Base-by-base conservation (phyloP, 2,113 vertebrate genomes). In the Taurulus bubalis region DNA sequence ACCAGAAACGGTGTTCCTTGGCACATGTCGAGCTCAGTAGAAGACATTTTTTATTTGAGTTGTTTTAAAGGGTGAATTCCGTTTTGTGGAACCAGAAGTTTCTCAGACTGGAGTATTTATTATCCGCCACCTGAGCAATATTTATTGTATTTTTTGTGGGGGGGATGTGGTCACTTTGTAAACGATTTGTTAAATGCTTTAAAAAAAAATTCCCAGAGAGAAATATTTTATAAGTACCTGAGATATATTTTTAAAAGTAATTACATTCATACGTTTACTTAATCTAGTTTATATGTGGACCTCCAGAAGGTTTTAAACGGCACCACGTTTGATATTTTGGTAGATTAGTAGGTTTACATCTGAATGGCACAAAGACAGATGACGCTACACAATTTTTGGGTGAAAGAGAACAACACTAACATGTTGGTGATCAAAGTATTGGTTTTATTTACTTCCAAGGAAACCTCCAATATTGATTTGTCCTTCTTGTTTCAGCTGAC, bases 241-340 rank as follows among this genome's bases (percentile, higher is more conserved):
- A 75, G 32, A 56, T 80, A 55, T 77, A 72, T 83, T 59, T 71
- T 74, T 69, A 11, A 18, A 80, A 63, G 62, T 53, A 34, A 62
- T 62, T 66, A 22, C 67, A 71, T 66, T 34, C 4, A 10, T 67
- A 59, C 40, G 36, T 16, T 6, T 49, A 20, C 47, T 51, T 51
- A 20, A 4, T 66, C 26, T 66, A 14, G 30, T 22, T 64, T 51
- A 12, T 62, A 1, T 40, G 12, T 49, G 1, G 26, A 16, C 22
- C 8, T 36, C 0, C 16, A 10, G 8, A 55, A 0, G 24, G 55
- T 47, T 79, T 71, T n/a, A n/a, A 10, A 60, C n/a, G 4, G 6
- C 14, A 24, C 63, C 4, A 22, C 47, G n/a, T 34, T 45, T 55
- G 66, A 40, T 55, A 18, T 53, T 22, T 63, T 53, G 18, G 3